Evolutionary conservation across 1,140 invertebrate genomes (phyloP), one percentile per base, ranked within the genome.

Genomic region (Idris sp.): DNA sequence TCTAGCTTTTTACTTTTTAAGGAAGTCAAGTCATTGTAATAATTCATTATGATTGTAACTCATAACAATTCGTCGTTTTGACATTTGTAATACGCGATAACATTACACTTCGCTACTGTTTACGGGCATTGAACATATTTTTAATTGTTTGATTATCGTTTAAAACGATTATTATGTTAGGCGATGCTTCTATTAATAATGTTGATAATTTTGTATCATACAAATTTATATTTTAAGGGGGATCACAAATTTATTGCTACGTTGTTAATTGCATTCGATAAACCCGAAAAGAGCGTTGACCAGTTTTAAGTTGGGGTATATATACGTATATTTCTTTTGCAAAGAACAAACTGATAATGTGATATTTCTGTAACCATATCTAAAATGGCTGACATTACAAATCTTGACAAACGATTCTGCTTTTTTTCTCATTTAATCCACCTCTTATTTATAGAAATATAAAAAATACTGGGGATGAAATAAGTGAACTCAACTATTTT

Each of bases 361-460:
- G 59, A 62, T 62, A 62, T 51, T 51, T 41, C 11, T 62, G 46
- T 62, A 62, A 62, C 59, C 59, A 62, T 62, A 62, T 62, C 59
- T 31, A 25, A 26, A 41, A 51, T 51, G 59, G 36, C 59, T 62
- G 30, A 62, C n/a, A 62, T 62, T 62, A 62, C 10, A 61, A 5
- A 61, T 31, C 22, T 58, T 40, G 9, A 48, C 18, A 25, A 38
- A 38, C 16, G 26, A 15, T 36, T 25, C 8, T 26, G 7, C 3
- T 11, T 43, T 25, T 43, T 43, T 22, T 22, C 6, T 22, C 19
- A 2, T 22, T 22, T 22, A 22, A n/a, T n/a, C n/a, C n/a, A n/a
- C n/a, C n/a, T n/a, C n/a, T n/a, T n/a, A n/a, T n/a, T n/a, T n/a
- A n/a, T n/a, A n/a, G n/a, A n/a, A n/a, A n/a, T n/a, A n/a, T n/a